Conservation (phyloP, 2,888 invertebrate genomes). For the Lasioglossum pauxillum region DNA sequence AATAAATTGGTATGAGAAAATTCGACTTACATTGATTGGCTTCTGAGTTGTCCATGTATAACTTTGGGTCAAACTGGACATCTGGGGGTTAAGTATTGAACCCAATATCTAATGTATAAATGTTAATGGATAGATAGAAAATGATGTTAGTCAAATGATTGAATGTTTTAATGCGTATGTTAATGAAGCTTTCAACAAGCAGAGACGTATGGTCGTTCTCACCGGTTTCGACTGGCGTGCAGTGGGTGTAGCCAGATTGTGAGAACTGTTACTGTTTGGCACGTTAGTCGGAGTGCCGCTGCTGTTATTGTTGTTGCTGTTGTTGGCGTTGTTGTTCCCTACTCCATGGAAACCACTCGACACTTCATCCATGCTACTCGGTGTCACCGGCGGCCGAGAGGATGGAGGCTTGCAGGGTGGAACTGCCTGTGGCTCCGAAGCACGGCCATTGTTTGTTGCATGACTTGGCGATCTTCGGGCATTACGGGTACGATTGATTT, state of each 20-base stretch:
- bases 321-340: slow-evolving; percentile 69
- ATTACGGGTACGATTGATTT: slow-evolving; percentile 41
- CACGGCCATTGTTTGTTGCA: slow-evolving; percentile 78
- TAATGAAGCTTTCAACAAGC: not conserved
- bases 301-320: slow-evolving; percentile 67
- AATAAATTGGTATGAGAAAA: not conserved
- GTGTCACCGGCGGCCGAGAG: slow-evolving; percentile 81
- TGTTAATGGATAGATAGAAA: not conserved
- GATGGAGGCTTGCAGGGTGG: slow-evolving; percentile 83
- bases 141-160: not conserved
- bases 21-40: slow-evolving; percentile 6
- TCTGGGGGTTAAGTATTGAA: slow-evolving; percentile 1
- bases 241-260: slow-evolving; percentile 80
- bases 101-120: not conserved
- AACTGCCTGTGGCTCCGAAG: slow-evolving; percentile 78
- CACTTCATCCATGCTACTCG: slow-evolving; percentile 76
- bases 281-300: slow-evolving; percentile 78
- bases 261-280: slow-evolving; percentile 81
- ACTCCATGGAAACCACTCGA: slow-evolving; percentile 64
- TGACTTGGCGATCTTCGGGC: slow-evolving; percentile 75
- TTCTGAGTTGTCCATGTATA: slow-evolving; percentile 12
- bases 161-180: not conserved
- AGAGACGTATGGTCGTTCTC: slow-evolving; percentile 53
- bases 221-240: slow-evolving; percentile 82
- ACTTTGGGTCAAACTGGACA: slow-evolving; percentile 6